phyloP scores from a whole-genome alignment of 2,888 invertebrate genomes.

The Pristionchus mayeri region DNA sequence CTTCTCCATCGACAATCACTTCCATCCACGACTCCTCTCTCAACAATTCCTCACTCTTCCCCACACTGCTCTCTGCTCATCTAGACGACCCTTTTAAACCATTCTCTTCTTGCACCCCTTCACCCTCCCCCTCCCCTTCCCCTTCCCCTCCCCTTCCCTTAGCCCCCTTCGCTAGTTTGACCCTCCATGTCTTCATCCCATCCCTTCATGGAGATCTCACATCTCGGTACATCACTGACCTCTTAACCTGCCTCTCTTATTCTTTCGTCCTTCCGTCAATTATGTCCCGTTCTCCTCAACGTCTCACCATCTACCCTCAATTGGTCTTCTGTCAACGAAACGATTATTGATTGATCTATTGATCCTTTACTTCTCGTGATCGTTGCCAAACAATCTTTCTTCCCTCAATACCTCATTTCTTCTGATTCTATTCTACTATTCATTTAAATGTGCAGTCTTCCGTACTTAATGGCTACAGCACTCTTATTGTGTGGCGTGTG shows the following conservation, averaged over 20 bases:
- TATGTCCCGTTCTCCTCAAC: constrained; percentile 5
- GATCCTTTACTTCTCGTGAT: not conserved
- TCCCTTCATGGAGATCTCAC: constrained; percentile 1
- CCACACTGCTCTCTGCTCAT: constrained; percentile 61
- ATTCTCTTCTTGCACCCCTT: not conserved
- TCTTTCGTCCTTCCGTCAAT: constrained; percentile 11
- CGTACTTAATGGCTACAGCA: not conserved
- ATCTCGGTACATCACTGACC: constrained; percentile 30
- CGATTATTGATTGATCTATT: not conserved
- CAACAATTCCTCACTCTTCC: constrained; percentile 70
- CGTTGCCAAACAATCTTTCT: constrained; percentile 26
- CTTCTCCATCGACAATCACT: constrained; percentile 66
- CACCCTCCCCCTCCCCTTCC: not conserved
- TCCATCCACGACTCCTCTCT: constrained; percentile 59
- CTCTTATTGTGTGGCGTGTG: constrained; percentile 36
- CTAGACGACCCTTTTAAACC: constrained; percentile 48
- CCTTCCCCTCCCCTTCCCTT: not conserved
- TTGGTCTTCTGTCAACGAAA: constrained; percentile 45
- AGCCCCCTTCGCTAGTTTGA: constrained; percentile 10
- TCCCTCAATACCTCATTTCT: constrained; percentile 33
- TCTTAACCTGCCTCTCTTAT: not conserved
- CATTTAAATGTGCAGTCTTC: not conserved
- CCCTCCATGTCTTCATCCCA: constrained; percentile 18
- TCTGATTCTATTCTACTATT: constrained; percentile 1
- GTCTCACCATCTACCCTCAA: constrained; percentile 49